Percentiles rank a stretch among this genome's conserved stretches.
phyloP scores from a whole-genome alignment of 1,140 invertebrate species.

The Apis dorsata region DNA sequence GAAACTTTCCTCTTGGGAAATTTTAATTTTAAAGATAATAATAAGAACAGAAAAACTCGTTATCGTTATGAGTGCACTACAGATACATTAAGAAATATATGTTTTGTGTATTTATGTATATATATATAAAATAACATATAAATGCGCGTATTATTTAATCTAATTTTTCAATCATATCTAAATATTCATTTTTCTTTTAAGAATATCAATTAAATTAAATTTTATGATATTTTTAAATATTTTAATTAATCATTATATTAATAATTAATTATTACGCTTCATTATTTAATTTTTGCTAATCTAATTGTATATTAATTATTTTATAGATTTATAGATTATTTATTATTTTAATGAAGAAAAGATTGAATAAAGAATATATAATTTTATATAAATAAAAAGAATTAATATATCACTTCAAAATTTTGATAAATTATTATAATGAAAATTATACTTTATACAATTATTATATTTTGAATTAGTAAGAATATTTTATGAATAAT shows the following conservation, averaged over 20 bases:
- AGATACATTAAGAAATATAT: no score
- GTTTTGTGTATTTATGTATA: no score
- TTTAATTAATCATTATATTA: background rate
- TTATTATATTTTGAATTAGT: no score
- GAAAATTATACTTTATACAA: no score
- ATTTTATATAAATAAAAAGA: background rate
- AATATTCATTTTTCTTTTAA: background rate
- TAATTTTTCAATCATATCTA: background rate
- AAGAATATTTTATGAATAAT: no score
- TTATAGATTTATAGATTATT: background rate
- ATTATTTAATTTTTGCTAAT: background rate
- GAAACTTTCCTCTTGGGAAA: background rate
- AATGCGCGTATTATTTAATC: background rate
- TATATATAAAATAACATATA: background rate
- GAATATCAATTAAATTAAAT: background rate
- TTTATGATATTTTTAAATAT: background rate
- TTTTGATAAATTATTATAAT: background rate
- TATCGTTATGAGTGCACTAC: background rate
- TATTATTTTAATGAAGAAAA: background rate
- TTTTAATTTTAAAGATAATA: slow-evolving; percentile 8
- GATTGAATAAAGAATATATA: background rate
- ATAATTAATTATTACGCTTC: background rate
- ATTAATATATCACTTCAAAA: no score
- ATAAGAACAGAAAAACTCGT: slow-evolving; percentile 10
- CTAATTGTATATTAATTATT: background rate